Conservation (phyloP, 2,113 vertebrate species). For the Pao palembangensis region DNA sequence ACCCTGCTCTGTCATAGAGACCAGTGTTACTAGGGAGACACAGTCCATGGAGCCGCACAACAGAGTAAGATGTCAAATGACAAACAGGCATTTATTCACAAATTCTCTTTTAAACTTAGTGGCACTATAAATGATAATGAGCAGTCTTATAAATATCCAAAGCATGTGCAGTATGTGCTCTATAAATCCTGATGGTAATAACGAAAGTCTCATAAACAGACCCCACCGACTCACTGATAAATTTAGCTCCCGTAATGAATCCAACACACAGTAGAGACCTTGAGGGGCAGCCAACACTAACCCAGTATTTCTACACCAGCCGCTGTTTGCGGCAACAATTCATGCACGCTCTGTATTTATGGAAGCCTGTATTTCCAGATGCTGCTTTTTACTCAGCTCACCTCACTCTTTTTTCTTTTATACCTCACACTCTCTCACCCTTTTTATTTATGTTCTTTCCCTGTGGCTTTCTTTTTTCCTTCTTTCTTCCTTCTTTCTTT, state of each 20-base stretch:
- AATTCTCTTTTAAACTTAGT: too few species aligned
- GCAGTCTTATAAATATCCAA: conserved; percentile 5
- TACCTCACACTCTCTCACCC: conserved; percentile 3
- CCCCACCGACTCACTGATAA: conserved; percentile 53
- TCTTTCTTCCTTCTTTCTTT: conserved; percentile 23
- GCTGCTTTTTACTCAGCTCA: conserved; percentile 38
- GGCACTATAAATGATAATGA: not conserved
- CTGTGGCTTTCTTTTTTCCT: conserved; percentile 28
- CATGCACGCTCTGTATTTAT: conserved; percentile 56
- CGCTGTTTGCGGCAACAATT: conserved; percentile 57
- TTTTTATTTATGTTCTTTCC: conserved; percentile 7
- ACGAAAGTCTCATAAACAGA: conserved; percentile 34
- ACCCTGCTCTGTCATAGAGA: conserved; percentile 72
- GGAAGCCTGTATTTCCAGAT: conserved; percentile 54
- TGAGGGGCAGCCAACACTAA: conserved; percentile 59
- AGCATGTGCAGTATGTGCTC: not conserved
- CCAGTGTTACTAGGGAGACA: conserved; percentile 64
- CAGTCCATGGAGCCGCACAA: conserved; percentile 60
- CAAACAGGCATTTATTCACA: conserved; percentile 26
- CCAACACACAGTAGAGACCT: conserved; percentile 53
- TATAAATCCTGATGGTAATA: not conserved
- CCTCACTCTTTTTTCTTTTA: conserved; percentile 3
- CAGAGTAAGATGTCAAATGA: conserved; percentile 65
- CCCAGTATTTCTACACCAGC: conserved; percentile 56
- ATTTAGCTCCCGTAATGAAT: conserved; percentile 68